A percentile compares a stretch with the other conserved stretches of the same genome.
Conservation (phyloP, 2,797 vertebrate genomes). For the Spea hammondii region DNA sequence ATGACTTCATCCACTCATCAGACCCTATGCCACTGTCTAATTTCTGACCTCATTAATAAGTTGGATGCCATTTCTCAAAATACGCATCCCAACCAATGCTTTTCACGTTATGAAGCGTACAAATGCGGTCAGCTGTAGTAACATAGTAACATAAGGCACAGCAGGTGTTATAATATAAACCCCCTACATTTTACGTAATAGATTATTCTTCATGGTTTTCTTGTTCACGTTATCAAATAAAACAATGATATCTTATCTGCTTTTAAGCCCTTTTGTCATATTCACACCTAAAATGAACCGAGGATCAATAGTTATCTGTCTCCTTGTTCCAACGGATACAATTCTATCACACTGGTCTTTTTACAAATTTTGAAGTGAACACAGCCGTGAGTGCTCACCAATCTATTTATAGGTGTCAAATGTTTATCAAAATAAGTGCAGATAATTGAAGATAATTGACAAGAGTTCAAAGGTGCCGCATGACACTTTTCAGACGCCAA, state of each 20-base stretch:
- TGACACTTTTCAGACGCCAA: slow-evolving; percentile 51
- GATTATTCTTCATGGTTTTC: no score
- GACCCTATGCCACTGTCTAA: no score
- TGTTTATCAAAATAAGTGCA: slow-evolving; percentile 52
- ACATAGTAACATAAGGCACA: no score
- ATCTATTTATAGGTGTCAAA: slow-evolving; percentile 41
- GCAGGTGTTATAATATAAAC: no score
- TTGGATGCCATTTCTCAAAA: no score
- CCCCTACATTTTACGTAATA: no score
- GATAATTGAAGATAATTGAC: slow-evolving; percentile 57
- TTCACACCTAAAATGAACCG: slow-evolving; percentile 26
- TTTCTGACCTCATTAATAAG: no score
- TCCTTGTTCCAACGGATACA: slow-evolving; percentile 34
- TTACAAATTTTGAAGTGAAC: slow-evolving; percentile 45
- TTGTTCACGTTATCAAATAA: neutral
- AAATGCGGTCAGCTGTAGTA: no score
- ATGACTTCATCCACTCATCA: no score
- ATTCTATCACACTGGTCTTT: slow-evolving; percentile 37
- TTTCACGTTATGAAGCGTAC: no score
- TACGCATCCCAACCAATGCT: no score
- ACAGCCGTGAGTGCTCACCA: slow-evolving; percentile 42
- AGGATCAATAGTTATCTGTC: slow-evolving; percentile 44
- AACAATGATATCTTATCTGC: neutral
- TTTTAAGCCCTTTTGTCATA: neutral
- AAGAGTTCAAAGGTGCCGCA: slow-evolving; percentile 58